Evolutionary conservation across 2,797 vertebrate species (phyloP).

Genomic region (Anolis apletophallus): DNA sequence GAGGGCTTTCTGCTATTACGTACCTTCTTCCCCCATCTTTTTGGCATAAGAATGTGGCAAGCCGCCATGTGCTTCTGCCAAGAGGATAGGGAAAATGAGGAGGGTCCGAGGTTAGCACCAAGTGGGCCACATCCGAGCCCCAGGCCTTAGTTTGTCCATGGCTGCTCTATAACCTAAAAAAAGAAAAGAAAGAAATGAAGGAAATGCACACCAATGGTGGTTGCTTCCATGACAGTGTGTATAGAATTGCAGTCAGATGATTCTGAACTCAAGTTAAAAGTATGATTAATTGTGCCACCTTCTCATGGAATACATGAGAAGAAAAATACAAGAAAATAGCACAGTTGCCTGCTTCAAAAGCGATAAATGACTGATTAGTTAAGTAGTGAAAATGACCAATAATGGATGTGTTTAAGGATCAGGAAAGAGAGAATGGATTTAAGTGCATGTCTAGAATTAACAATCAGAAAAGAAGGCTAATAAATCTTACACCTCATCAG

Average conservation of each 20-base stretch:
- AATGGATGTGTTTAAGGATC: constrained; percentile 25
- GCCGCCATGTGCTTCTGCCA: too few relatives aligned
- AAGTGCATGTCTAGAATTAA: constrained; percentile 8
- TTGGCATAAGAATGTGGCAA: too few relatives aligned
- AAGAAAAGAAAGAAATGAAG: not conserved
- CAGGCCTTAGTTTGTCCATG: too few relatives aligned
- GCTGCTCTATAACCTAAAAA: too few relatives aligned
- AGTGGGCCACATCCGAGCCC: too few relatives aligned
- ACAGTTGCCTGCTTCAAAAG: not conserved
- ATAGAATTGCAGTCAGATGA: not conserved
- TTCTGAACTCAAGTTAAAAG: not conserved
- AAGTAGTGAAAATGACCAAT: too few relatives aligned
- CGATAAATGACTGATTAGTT: constrained; percentile 36
- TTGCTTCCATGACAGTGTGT: constrained; percentile 14
- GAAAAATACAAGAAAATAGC: constrained; percentile 6
- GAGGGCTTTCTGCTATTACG: too few relatives aligned
- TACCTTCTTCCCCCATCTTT: too few relatives aligned
- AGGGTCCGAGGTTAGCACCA: too few relatives aligned
- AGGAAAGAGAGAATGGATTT: constrained; percentile 17
- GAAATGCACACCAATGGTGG: not conserved
- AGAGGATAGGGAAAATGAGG: too few relatives aligned
- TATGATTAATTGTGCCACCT: not conserved
- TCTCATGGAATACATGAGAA: constrained; percentile 5
- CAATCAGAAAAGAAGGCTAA: constrained; percentile 7
- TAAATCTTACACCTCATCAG: constrained; percentile 32